Conservation (phyloP, 2,888 invertebrate genomes). For the Meteorus cinctellus region DNA sequence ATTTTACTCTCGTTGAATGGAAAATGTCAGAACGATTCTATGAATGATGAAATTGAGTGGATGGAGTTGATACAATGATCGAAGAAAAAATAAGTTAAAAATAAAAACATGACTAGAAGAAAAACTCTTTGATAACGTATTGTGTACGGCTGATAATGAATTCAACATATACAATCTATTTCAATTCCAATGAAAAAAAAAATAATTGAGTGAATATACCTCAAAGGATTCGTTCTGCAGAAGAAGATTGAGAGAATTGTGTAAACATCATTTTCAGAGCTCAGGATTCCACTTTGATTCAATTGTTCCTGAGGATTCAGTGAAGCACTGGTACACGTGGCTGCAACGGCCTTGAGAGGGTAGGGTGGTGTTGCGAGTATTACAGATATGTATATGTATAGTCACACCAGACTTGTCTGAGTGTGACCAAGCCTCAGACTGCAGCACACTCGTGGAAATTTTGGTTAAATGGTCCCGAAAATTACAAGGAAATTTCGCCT, state of each 20-base stretch:
- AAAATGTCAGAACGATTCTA: conserved; percentile 35
- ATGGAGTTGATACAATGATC: background rate
- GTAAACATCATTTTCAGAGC: background rate
- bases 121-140: background rate
- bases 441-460: conserved; percentile 46
- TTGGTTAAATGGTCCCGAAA: conserved; percentile 56
- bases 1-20: conserved; percentile 19
- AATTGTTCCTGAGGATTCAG: conserved; percentile 17
- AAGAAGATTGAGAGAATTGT: background rate
- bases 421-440: background rate
- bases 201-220: background rate
- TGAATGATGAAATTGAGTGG: background rate
- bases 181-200: background rate
- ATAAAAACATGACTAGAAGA: conserved; percentile 8
- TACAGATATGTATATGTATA: background rate
- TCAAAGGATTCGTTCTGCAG: background rate
- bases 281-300: conserved; percentile 1
- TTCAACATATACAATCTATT: background rate
- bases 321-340: background rate
- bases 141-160: background rate
- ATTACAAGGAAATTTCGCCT: conserved; percentile 56
- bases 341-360: background rate
- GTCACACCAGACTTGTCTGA: background rate
- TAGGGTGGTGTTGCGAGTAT: background rate
- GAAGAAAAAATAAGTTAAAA: background rate